Base-by-base conservation (phyloP, 2,888 invertebrate genomes). In the Thelaira solivaga region DNA sequence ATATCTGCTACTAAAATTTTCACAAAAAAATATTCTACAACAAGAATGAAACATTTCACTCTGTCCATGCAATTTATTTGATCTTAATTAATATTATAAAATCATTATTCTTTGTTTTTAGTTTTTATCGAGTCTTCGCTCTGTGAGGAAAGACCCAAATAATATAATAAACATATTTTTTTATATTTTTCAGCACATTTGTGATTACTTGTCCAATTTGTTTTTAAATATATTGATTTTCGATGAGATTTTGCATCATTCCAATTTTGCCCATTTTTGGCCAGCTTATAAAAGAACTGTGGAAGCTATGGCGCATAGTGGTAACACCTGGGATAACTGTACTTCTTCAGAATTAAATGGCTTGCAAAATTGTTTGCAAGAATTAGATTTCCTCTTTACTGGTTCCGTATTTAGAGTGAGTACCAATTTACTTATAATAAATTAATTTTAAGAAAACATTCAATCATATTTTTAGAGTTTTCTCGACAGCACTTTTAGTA, bases 261-360 rank as follows among this genome's bases (percentile, higher is more conserved):
- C 88, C 0, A 85, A 84, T 34, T 84, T 88, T 7, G 80, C 82
- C 2, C 90, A 91, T 62, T 94, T 94, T 85, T 97, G 96, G 96
- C 91, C 91, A 62, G 90, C 92, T 26, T 97, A 96, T 85, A 92
- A 93, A 84, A 92, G 94, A 88, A 92, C 93, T 85, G 90, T 97
- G 0, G 92, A 93, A 81, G 92, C 93, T 29, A 91, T 94, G 29
- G 90, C 92, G 67, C 92, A 93, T 80, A 92, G 92, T 85, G 91
- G 29, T 87, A 91, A 31, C 90, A 91, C 85, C 91, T 93, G 84
- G 90, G 91, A 75, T 87, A 93, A 55, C 88, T 91, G 53, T 89
- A 91, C 82, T 91, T 92, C 7, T 16, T 82, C 82, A 2, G 92
- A 93, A 84, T 89, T 95, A 5, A 90, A 91, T 78, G 92, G 92